Conservation (phyloP, 1,140 invertebrate genomes). For the Hirudo medicinalis region DNA sequence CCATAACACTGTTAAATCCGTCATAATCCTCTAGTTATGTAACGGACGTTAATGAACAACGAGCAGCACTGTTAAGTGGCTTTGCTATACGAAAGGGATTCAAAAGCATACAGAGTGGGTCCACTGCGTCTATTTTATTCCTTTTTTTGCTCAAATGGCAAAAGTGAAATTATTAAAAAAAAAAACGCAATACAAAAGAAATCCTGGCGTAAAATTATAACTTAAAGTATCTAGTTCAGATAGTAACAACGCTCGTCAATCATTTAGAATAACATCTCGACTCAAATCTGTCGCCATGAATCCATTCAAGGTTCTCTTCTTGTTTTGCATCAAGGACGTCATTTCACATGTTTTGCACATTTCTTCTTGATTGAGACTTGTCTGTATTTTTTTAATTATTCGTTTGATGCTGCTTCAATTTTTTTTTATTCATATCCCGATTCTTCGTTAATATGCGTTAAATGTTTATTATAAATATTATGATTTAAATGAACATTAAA, state of each 20-base stretch:
- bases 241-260: too few species aligned
- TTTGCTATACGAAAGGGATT: not conserved
- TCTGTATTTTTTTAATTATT: not conserved
- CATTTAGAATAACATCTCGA: not conserved
- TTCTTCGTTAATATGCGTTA: not conserved
- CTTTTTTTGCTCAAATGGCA: not conserved
- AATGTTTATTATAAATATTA: conserved; percentile 6
- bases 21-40: too few species aligned
- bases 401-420: not conserved
- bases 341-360: not conserved
- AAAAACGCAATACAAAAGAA: too few species aligned
- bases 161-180: too few species aligned
- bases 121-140: not conserved
- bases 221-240: too few species aligned
- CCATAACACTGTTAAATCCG: too few species aligned
- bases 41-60: too few species aligned
- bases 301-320: too few species aligned
- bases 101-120: not conserved
- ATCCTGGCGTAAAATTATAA: too few species aligned
- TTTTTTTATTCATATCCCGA: too few species aligned
- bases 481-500: not conserved
- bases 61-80: too few species aligned
- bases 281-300: not conserved
- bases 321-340: too few species aligned
- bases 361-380: not conserved